phyloP scores from a whole-genome alignment of 1,140 invertebrate genomes.

The Drosophila pandora region DNA sequence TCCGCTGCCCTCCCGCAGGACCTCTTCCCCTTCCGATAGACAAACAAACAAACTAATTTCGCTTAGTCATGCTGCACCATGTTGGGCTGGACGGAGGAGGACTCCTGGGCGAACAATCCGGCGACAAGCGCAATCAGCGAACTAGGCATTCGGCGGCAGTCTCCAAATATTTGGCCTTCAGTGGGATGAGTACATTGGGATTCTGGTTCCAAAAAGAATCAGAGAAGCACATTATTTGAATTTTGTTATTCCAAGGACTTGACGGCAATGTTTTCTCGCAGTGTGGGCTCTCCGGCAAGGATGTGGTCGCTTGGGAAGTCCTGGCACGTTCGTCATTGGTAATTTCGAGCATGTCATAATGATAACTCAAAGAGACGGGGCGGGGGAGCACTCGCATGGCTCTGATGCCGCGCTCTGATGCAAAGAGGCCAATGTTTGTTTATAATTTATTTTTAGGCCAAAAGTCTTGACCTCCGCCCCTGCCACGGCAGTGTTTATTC shows the following conservation, averaged over 20 bases:
- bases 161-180: slow-evolving; percentile 50
- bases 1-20: too few species aligned
- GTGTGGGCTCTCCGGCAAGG: slow-evolving; percentile 11
- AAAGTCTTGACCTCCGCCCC: slow-evolving; percentile 28
- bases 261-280: background rate
- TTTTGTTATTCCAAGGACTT: background rate
- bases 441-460: slow-evolving; percentile 47
- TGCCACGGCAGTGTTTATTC: slow-evolving; percentile 40
- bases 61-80: slow-evolving; percentile 50
- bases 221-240: background rate
- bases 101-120: slow-evolving; percentile 28
- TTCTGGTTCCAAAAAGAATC: background rate
- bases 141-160: slow-evolving; percentile 29
- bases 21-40: slow-evolving; percentile 32
- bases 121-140: slow-evolving; percentile 61
- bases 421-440: slow-evolving; percentile 43
- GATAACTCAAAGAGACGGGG: slow-evolving; percentile 71
- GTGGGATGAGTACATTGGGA: slow-evolving; percentile 3
- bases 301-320: slow-evolving; percentile 53
- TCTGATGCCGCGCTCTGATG: slow-evolving; percentile 1
- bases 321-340: slow-evolving; percentile 77
- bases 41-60: slow-evolving; percentile 80
- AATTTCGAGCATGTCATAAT: slow-evolving; percentile 81
- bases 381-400: slow-evolving; percentile 16
- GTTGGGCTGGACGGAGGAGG: slow-evolving; percentile 33